Percentiles rank a stretch among this genome's conserved stretches.
These are phyloP conservation scores for Hydrocynus forskahlii DNA, from an alignment of 2,797 vertebrate genomes.

Conservation along the genomic window DNA sequence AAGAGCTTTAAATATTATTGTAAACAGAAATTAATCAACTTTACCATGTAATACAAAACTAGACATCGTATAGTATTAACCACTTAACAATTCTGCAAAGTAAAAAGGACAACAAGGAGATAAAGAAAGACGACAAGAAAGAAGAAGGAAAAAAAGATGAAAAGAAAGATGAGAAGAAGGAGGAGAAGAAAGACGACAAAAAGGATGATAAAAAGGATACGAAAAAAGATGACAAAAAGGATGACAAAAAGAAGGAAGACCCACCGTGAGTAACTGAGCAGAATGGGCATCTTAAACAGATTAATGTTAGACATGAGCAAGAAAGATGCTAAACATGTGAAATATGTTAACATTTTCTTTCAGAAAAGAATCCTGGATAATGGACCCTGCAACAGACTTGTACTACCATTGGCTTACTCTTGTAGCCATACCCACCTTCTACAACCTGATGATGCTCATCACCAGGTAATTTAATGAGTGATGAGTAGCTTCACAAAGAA, in stretches of 20 bases:
- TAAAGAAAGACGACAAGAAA: slow-evolving; percentile 70
- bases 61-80: not conserved
- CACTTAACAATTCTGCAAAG: slow-evolving; percentile 52
- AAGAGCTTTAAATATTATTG: slow-evolving; percentile 66
- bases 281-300: not conserved
- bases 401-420: slow-evolving; percentile 91
- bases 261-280: slow-evolving; percentile 64
- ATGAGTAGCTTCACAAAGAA: not conserved
- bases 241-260: slow-evolving; percentile 66
- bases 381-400: slow-evolving; percentile 88
- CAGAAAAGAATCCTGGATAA: slow-evolving; percentile 85
- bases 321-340: not conserved
- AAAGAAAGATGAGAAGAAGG: slow-evolving; percentile 57
- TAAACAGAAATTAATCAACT: not conserved
- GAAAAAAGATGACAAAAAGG: slow-evolving; percentile 60
- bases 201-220: slow-evolving; percentile 59
- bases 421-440: slow-evolving; percentile 88
- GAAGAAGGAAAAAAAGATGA: slow-evolving; percentile 46
- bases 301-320: not conserved
- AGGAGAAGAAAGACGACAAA: slow-evolving; percentile 53
- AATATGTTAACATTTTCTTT: slow-evolving; percentile 54
- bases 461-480: slow-evolving; percentile 82
- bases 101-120: slow-evolving; percentile 70
- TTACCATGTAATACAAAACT: not conserved
- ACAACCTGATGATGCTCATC: slow-evolving; percentile 93